Evolutionary conservation across 2,113 vertebrate genomes (phyloP).

Genomic region (Tyrannus savana): DNA sequence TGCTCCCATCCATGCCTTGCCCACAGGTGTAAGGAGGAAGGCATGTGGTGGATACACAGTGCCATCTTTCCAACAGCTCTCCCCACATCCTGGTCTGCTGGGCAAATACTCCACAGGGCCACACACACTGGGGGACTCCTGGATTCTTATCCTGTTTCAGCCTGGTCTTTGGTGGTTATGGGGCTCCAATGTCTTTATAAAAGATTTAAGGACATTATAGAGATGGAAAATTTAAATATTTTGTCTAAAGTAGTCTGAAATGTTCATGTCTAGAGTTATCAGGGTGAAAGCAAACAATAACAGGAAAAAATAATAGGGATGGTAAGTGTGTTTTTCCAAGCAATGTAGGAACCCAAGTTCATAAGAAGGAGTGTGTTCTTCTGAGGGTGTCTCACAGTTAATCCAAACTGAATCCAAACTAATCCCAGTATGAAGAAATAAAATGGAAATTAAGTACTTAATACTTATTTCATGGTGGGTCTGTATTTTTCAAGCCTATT

Average conservation of each 20-base stretch:
- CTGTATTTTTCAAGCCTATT: not conserved
- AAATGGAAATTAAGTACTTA: not conserved
- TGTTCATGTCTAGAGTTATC: not conserved
- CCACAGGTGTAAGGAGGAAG: not conserved
- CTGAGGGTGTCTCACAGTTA: not conserved
- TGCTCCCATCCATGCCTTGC: rapidly evolving
- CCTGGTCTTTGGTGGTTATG: not conserved
- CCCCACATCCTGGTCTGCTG: not conserved
- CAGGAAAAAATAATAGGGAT: not conserved
- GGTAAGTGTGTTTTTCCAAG: not conserved
- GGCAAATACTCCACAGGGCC: not conserved
- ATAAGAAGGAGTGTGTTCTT: not conserved
- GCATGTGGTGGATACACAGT: rapidly evolving
- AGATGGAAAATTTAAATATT: not conserved
- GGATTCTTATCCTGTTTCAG: not conserved
- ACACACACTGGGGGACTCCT: not conserved
- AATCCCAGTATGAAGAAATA: not conserved
- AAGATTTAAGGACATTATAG: not conserved
- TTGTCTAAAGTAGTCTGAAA: not conserved
- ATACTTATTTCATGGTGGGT: not conserved
- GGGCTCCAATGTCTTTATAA: not conserved
- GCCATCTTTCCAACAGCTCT: not conserved
- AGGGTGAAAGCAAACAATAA: not conserved
- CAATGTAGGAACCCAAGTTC: not conserved
- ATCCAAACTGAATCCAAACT: not conserved